These are phyloP conservation scores for Leistus spinibarbis DNA, from an alignment of 2,888 invertebrate species.

Conservation along the genomic window DNA sequence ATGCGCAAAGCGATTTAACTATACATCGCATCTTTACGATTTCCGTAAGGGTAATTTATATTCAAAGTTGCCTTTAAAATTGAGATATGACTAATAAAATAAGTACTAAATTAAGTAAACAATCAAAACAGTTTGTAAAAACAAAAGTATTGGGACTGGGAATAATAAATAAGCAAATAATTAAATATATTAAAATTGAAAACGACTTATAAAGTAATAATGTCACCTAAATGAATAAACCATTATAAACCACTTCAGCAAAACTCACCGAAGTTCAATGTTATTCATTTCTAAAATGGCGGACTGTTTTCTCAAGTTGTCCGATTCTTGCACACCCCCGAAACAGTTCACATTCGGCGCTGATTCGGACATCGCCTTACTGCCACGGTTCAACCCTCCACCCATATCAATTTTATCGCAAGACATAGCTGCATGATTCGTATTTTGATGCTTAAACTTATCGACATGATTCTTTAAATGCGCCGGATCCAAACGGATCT, in stretches of 20 bases:
- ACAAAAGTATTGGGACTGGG: too few species aligned
- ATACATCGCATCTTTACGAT: too few species aligned
- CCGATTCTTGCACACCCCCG: slow-evolving; percentile 46
- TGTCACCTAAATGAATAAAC: slow-evolving; percentile 19
- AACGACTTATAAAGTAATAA: slow-evolving; percentile 1
- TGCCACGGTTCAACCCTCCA: slow-evolving; percentile 3
- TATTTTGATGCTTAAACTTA: background rate
- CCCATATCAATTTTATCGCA: slow-evolving; percentile 25
- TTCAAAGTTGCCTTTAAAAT: too few species aligned
- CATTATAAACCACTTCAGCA: slow-evolving; percentile 38
- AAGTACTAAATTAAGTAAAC: too few species aligned
- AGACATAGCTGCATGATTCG: slow-evolving; percentile 11
- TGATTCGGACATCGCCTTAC: slow-evolving; percentile 16
- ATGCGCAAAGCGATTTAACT: too few species aligned
- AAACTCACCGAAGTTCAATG: slow-evolving; percentile 52
- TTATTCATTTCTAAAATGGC: slow-evolving; percentile 50
- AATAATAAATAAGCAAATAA: too few species aligned
- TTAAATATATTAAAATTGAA: background rate
- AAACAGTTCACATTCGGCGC: slow-evolving; percentile 34
- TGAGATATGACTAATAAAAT: too few species aligned
- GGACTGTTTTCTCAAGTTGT: slow-evolving; percentile 35
- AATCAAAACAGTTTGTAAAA: too few species aligned
- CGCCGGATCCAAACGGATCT: slow-evolving; percentile 12
- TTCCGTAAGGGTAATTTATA: too few species aligned
- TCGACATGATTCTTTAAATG: slow-evolving; percentile 4